Conservation (phyloP, 2,888 invertebrate genomes). For the Hypercompe scribonia region DNA sequence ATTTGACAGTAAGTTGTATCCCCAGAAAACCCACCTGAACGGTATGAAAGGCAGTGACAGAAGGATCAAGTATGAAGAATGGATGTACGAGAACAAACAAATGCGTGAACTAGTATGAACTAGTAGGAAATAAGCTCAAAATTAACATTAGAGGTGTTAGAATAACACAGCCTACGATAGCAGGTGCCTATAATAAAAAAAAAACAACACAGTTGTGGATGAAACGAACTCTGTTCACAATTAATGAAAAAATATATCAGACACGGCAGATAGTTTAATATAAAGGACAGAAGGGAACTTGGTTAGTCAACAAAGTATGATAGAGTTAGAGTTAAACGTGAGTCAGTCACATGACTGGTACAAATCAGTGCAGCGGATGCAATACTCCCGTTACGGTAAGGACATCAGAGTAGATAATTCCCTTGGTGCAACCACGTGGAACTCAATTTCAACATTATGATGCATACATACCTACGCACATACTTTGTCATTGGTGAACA, state of each 20-base stretch:
- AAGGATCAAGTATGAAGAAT: too few relatives aligned
- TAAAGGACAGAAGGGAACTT: neutral
- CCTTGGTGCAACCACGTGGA: slow-evolving; percentile 8
- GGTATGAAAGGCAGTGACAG: too few relatives aligned
- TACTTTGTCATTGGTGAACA: neutral
- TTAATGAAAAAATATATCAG: neutral
- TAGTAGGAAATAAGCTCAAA: too few relatives aligned
- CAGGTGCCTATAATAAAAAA: too few relatives aligned
- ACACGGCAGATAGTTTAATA: neutral
- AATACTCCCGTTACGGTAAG: slow-evolving; percentile 44
- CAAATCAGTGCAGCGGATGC: slow-evolving; percentile 45
- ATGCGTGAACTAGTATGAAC: too few relatives aligned
- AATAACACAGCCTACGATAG: too few relatives aligned
- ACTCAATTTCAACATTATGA: neutral
- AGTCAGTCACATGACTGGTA: slow-evolving; percentile 42
- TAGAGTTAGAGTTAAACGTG: slow-evolving; percentile 34
- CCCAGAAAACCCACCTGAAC: too few relatives aligned
- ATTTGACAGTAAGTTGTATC: too few relatives aligned
- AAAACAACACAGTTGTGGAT: too few relatives aligned
- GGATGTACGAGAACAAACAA: too few relatives aligned
- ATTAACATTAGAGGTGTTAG: too few relatives aligned
- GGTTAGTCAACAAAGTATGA: neutral
- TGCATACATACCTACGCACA: neutral
- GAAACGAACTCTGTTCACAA: too few relatives aligned
- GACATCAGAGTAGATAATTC: slow-evolving; percentile 33